phyloP scores from a whole-genome alignment of 1,140 invertebrate genomes.

The Pogonus chalceus region DNA sequence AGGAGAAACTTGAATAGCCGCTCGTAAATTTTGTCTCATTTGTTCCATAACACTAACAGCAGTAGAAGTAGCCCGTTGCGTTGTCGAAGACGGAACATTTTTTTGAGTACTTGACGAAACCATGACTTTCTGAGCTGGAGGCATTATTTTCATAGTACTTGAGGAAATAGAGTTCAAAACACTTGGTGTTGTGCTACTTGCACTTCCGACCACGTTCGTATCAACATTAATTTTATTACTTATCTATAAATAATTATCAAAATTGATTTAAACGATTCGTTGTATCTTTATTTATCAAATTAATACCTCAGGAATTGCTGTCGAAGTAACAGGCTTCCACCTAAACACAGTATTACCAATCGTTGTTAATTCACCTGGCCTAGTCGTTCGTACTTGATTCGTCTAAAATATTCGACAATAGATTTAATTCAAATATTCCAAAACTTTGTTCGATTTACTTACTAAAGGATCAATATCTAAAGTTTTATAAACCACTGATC shows the following conservation, averaged over 20 bases:
- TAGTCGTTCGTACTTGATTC: neutral
- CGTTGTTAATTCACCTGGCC: neutral
- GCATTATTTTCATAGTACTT: too few relatives aligned
- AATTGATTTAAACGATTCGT: too few relatives aligned
- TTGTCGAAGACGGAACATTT: slow-evolving; percentile 5
- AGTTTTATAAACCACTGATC: neutral
- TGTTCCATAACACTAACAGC: slow-evolving; percentile 6
- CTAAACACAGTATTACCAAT: slow-evolving; percentile 1
- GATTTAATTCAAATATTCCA: neutral
- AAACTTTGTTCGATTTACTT: neutral
- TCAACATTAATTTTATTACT: neutral
- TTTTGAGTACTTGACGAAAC: slow-evolving; percentile 11
- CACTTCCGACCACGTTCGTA: neutral
- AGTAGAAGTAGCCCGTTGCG: slow-evolving; percentile 6
- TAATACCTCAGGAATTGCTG: neutral
- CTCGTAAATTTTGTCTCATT: neutral
- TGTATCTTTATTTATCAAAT: too few relatives aligned
- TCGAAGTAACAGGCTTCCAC: neutral
- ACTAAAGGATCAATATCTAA: slow-evolving; percentile 5
- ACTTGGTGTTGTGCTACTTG: neutral
- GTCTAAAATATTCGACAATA: neutral
- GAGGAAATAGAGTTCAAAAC: too few relatives aligned
- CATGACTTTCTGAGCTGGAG: too few relatives aligned
- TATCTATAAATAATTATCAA: neutral
- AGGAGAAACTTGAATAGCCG: slow-evolving; percentile 3